A percentile compares a stretch with the other conserved stretches of the same genome.
Conservation (phyloP, 1,140 invertebrate genomes). For the Drosophila ironensis region DNA sequence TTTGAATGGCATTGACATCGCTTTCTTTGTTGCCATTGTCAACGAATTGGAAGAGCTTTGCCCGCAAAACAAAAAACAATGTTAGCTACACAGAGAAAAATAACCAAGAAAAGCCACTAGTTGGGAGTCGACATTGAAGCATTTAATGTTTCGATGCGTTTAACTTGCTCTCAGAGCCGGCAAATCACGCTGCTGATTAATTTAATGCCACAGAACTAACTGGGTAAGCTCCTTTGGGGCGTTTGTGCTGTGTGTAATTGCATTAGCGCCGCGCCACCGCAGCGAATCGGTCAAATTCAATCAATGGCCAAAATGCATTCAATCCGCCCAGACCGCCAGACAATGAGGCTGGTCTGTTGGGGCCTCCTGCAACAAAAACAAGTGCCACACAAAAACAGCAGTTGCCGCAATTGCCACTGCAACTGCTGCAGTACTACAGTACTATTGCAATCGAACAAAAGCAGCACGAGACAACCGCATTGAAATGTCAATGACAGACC, state of each 20-base stretch:
- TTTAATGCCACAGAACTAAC: too few relatives aligned
- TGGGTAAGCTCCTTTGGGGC: too few relatives aligned
- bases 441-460: constrained; percentile 24
- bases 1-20: constrained; percentile 26
- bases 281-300: constrained; percentile 46
- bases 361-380: not conserved
- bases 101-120: too few relatives aligned
- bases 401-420: not conserved
- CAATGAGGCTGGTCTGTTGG: constrained; percentile 2
- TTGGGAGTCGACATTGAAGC: too few relatives aligned
- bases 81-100: not conserved
- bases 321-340: constrained; percentile 28
- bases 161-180: too few relatives aligned
- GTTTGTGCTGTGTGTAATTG: constrained; percentile 3
- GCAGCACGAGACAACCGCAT: constrained; percentile 22
- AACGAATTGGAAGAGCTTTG: constrained; percentile 39
- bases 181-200: too few relatives aligned
- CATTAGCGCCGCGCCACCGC: constrained; percentile 15
- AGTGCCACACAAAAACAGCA: constrained; percentile 1
- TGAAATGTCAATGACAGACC: constrained; percentile 31
- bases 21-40: constrained; percentile 32
- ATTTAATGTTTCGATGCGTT: too few relatives aligned
- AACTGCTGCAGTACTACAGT: too few relatives aligned
- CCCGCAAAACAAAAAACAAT: not conserved
- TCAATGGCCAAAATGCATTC: constrained; percentile 44